A percentile compares a stretch with the other conserved stretches of the same genome.
These are phyloP conservation scores for Clarias fuscus DNA, from an alignment of 2,797 vertebrate genomes.

Conservation along the genomic window DNA sequence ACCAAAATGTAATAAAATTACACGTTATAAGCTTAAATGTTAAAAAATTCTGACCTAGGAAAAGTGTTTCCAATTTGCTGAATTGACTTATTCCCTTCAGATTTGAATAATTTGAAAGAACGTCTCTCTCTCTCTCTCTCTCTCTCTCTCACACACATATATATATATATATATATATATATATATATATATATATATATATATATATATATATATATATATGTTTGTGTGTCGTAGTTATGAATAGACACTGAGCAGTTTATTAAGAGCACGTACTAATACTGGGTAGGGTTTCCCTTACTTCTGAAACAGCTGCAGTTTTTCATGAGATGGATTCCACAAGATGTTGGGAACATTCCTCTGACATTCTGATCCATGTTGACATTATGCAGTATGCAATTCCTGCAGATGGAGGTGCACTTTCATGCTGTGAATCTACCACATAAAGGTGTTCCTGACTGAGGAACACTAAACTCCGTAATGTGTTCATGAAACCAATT, in stretches of 20 bases:
- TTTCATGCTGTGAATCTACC: neutral
- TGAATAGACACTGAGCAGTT: neutral
- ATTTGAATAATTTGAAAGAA: neutral
- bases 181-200: no score
- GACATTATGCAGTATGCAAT: neutral
- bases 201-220: no score
- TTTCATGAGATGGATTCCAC: neutral
- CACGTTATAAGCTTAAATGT: slow-evolving; percentile 9
- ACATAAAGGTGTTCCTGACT: no score
- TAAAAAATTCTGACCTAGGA: neutral
- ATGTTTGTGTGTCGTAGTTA: neutral
- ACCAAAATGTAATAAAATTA: neutral
- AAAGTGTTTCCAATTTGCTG: neutral
- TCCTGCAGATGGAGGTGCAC: neutral
- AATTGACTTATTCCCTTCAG: neutral
- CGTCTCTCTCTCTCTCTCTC: neutral
- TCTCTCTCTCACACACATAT: no score
- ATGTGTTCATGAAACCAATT: neutral
- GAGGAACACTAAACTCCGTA: no score
- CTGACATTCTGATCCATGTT: neutral
- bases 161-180: no score
- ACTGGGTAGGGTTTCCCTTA: neutral
- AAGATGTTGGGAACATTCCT: neutral
- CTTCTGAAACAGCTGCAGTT: neutral
- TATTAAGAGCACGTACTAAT: neutral